Evolutionary conservation across 1,140 invertebrate genomes (phyloP), one percentile per base, ranked within the genome.

Genomic region (Eulimnadia texana): DNA sequence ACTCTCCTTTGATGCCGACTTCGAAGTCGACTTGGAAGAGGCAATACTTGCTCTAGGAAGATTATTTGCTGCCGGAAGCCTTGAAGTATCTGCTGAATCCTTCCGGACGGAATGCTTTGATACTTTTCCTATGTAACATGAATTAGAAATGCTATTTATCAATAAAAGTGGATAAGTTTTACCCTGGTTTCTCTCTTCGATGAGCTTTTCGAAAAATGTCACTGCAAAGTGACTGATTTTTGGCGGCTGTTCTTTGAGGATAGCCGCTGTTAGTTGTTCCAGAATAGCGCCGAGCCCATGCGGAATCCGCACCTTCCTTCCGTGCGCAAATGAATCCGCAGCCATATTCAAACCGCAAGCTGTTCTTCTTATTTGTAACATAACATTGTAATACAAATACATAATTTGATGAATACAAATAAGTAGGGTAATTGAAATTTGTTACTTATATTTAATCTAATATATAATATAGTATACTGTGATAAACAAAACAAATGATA

Each of bases 201-300:
- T 16, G 16, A 61, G 51, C 20, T 61, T 50, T 1, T 61, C 24
- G 51, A 52, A 61, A 42, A 61, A 54, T 13, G 51, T 42, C 13
- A 29, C 51, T 1, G 60, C 51, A 54, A 61, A 61, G 3, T 52
- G 23, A 47, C 53, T 29, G 13, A 61, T 19, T 22, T 61, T 54
- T 28, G 52, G 50, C 20, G 60, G 60, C 22, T 54, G 60, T 33
- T 61, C 22, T 10, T 51, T 33, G 42, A 61, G 27, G 16, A 61
- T 29, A 19, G 22, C 60, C 19, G 29, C 22, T n/a, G 60, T 54
- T 28, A 61, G 53, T n/a, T 29, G 16, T 19, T 54, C 49, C 51
- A 61, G 22, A 11, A 61, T 20, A 3, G 51, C 29, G 13, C 28
- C 25, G 42, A 61, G 13, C 25, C 22, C 50, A 28, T 61, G 50